phyloP scores from a whole-genome alignment of 1,140 invertebrate species.

The Saccostrea cuccullata region DNA sequence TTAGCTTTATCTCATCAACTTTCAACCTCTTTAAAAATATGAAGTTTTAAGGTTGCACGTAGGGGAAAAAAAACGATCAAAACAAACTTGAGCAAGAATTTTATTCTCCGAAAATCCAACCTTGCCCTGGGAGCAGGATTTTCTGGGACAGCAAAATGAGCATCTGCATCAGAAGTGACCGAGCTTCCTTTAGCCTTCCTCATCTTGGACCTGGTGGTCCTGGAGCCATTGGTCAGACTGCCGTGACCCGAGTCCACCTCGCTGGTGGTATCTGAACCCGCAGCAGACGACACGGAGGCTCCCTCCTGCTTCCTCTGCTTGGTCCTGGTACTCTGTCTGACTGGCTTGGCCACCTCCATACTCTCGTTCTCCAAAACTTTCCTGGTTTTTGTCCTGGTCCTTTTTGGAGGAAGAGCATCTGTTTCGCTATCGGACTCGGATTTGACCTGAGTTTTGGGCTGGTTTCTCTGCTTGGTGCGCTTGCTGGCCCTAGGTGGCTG shows the following conservation, averaged over 20 bases:
- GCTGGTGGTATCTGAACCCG: not conserved
- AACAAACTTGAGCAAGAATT: not conserved
- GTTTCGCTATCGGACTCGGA: not conserved
- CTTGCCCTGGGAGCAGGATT: slow-evolving; percentile 18
- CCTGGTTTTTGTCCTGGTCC: slow-evolving; percentile 4
- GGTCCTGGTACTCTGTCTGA: not conserved
- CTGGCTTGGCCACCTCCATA: not conserved
- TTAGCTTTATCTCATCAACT: no score
- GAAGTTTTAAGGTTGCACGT: no score
- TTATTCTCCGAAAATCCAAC: not conserved
- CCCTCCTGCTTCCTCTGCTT: slow-evolving; percentile 12
- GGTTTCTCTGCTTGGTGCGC: slow-evolving; percentile 21
- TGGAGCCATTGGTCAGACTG: not conserved
- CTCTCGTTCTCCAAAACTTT: slow-evolving; percentile 10
- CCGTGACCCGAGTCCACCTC: not conserved
- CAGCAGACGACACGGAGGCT: not conserved
- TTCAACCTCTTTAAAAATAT: no score
- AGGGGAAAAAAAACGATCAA: no score
- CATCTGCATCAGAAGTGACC: not conserved
- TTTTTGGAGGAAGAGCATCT: not conserved
- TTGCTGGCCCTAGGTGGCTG: not conserved
- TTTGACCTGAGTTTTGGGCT: not conserved
- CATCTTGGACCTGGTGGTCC: slow-evolving; percentile 9
- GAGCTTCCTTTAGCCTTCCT: not conserved
- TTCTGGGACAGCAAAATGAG: not conserved